These are phyloP conservation scores for Ameiurus melas DNA, from an alignment of 2,113 vertebrate genomes.

Conservation along the genomic window DNA sequence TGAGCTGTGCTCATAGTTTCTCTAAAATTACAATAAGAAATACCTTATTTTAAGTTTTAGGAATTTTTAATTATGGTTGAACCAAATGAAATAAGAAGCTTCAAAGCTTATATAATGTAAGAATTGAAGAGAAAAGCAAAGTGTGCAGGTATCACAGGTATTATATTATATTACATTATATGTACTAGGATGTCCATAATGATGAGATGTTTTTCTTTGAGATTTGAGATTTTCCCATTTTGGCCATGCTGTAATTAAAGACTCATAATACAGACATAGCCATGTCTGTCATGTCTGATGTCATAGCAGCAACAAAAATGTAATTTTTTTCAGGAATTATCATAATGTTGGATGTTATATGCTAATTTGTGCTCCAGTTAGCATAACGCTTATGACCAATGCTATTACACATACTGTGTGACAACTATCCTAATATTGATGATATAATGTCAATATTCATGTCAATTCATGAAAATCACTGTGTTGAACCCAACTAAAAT, in stretches of 20 bases:
- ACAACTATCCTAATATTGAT: neutral
- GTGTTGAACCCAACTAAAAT: neutral
- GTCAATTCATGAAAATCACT: neutral
- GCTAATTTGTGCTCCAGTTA: neutral
- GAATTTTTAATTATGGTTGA: neutral
- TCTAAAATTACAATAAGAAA: neutral
- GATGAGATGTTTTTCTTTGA: neutral
- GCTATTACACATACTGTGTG: neutral
- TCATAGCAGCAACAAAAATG: neutral
- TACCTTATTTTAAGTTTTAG: neutral
- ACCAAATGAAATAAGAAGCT: neutral
- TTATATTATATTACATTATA: neutral
- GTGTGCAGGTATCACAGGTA: neutral
- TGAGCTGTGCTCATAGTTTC: neutral
- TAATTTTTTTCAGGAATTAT: neutral
- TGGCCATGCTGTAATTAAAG: neutral
- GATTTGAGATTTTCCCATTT: neutral
- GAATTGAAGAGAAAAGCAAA: neutral
- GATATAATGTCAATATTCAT: neutral
- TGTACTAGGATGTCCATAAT: neutral
- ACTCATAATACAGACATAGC: neutral
- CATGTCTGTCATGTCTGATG: neutral
- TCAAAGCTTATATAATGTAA: neutral
- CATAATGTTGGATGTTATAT: neutral
- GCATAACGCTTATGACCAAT: neutral